These are phyloP conservation scores for Brotogeris chrysoptera DNA, from an alignment of 2,797 vertebrate species.

Conservation along the genomic window DNA sequence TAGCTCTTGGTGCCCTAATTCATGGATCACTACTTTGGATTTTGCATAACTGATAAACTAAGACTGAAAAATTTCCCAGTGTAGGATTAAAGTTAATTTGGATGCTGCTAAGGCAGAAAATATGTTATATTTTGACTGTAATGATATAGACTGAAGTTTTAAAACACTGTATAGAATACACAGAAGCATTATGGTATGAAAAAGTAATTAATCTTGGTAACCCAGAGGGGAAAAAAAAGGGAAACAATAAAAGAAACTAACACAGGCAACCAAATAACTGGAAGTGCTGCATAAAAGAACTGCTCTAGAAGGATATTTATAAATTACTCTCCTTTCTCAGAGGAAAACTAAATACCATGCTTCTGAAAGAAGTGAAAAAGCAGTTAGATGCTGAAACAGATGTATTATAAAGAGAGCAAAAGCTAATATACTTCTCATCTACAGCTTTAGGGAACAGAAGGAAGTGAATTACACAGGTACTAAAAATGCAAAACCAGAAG, in stretches of 20 bases:
- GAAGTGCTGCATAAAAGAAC: not conserved
- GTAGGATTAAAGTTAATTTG: not conserved
- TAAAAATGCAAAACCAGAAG: conserved; percentile 2
- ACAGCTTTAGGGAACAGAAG: not conserved
- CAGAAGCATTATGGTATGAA: not conserved
- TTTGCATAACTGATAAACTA: not conserved
- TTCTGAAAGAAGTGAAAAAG: conserved; percentile 14
- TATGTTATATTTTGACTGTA: not conserved
- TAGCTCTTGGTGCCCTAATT: not conserved
- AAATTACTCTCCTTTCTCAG: conserved; percentile 16
- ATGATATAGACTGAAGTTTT: not conserved
- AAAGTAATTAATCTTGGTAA: not conserved
- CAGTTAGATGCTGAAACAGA: not conserved
- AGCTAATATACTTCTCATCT: conserved; percentile 18
- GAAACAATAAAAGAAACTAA: conserved; percentile 40
- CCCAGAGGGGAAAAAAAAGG: not conserved
- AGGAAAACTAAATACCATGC: not conserved
- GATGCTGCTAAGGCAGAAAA: not conserved
- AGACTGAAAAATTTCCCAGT: not conserved
- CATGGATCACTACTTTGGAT: not conserved
- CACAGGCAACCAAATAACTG: not conserved
- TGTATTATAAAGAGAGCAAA: not conserved
- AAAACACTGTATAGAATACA: not conserved
- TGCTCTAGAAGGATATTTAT: not conserved
- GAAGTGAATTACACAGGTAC: not conserved